Conservation (phyloP, 64 coral and sea anemone genomes). For the Dendronephthya gigantea region DNA sequence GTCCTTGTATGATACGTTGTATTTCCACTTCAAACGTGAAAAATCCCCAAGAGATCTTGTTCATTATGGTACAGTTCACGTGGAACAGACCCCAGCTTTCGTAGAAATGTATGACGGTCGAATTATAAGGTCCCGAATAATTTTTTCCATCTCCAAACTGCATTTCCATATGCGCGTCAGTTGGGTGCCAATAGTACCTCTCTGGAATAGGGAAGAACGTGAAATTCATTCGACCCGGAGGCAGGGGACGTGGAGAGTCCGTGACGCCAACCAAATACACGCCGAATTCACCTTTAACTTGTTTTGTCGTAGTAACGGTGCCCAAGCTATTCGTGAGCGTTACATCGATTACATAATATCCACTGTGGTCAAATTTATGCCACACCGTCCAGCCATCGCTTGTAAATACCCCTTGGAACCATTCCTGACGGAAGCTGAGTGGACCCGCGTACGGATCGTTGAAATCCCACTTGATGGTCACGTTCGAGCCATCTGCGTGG, state of each 20-base stretch:
- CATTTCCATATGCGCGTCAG: conserved; percentile 41
- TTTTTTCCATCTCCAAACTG: conserved; percentile 49
- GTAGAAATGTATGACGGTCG: conserved; percentile 31
- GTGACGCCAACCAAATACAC: conserved; percentile 28
- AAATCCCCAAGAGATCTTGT: conserved; percentile 30
- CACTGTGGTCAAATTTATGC: conserved; percentile 30
- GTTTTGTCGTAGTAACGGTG: conserved; percentile 6
- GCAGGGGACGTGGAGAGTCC: conserved; percentile 47
- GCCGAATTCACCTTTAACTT: conserved; percentile 39
- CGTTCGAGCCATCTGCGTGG: conserved; percentile 45
- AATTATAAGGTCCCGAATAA: not conserved
- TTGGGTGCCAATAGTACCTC: conserved; percentile 15
- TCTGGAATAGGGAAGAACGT: conserved; percentile 19
- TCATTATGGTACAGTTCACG: conserved; percentile 44
- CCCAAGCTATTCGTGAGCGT: conserved; percentile 59
- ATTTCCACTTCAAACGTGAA: conserved; percentile 42
- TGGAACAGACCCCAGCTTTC: conserved; percentile 29
- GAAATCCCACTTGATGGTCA: conserved; percentile 53
- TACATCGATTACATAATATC: conserved; percentile 21
- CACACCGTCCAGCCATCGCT: conserved; percentile 17
- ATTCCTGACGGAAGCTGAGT: not conserved
- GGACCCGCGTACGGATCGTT: conserved; percentile 21
- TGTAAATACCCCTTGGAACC: conserved; percentile 39
- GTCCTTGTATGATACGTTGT: conserved; percentile 44
- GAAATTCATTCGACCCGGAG: conserved; percentile 46